These are phyloP conservation scores for Knipowitschia caucasica DNA, from an alignment of 2,797 vertebrate species.

Conservation along the genomic window DNA sequence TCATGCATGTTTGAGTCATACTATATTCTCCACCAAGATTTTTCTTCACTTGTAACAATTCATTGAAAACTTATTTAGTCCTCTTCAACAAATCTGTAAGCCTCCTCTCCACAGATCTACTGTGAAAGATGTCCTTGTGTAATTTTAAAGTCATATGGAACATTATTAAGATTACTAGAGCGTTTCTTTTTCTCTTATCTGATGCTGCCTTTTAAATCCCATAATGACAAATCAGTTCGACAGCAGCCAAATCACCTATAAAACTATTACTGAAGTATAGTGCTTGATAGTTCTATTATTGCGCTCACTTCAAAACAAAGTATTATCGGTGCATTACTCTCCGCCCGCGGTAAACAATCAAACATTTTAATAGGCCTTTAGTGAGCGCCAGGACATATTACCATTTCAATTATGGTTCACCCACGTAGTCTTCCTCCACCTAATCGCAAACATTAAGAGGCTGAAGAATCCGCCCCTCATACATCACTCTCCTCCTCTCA, in stretches of 20 bases:
- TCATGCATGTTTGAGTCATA: too few species aligned
- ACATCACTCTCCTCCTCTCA: slow-evolving; percentile 37
- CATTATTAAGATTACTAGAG: too few species aligned
- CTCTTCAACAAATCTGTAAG: too few species aligned
- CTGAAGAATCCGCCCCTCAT: slow-evolving; percentile 23
- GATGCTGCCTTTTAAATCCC: too few species aligned
- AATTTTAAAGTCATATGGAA: too few species aligned
- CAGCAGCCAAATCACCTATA: neutral
- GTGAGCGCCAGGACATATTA: slow-evolving; percentile 40
- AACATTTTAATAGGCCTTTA: slow-evolving; percentile 47
- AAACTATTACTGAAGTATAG: neutral
- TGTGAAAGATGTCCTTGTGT: too few species aligned
- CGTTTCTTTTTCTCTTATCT: too few species aligned
- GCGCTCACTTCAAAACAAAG: slow-evolving; percentile 18
- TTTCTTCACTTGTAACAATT: too few species aligned
- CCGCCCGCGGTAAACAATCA: slow-evolving; percentile 39
- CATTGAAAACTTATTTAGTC: too few species aligned
- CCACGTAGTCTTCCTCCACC: slow-evolving; percentile 27
- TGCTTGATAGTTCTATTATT: neutral
- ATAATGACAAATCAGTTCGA: too few species aligned
- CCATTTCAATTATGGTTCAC: slow-evolving; percentile 46
- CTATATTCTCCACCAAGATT: too few species aligned
- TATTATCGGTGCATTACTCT: slow-evolving; percentile 33
- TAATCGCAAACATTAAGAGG: slow-evolving; percentile 49
- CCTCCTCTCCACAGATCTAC: too few species aligned